These are phyloP conservation scores for human DNA, from an alignment of 2,113 vertebrate genomes.

Conservation along the genomic window GRCh38 chr14:82611501-82612000, in stretches of 20 bases:
- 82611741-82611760: background rate
- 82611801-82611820: background rate
- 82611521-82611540: background rate
- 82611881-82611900: background rate
- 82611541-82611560: background rate
- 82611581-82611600: background rate
- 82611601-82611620: background rate
- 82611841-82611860: background rate
- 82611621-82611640: background rate
- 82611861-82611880: background rate
- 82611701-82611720: background rate
- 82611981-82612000: background rate
- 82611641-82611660: background rate
- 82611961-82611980: background rate
- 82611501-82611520: background rate
- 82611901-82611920: background rate
- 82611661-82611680: background rate
- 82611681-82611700: background rate
- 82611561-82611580: background rate
- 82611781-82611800: background rate
- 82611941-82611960: background rate
- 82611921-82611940: background rate
- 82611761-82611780: background rate
- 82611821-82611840: background rate
- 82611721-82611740: background rate